Evolutionary conservation across 2,113 vertebrate genomes (phyloP), one percentile per base, ranked within the genome.

Genomic region (Neomonachus schauinslandi): DNA sequence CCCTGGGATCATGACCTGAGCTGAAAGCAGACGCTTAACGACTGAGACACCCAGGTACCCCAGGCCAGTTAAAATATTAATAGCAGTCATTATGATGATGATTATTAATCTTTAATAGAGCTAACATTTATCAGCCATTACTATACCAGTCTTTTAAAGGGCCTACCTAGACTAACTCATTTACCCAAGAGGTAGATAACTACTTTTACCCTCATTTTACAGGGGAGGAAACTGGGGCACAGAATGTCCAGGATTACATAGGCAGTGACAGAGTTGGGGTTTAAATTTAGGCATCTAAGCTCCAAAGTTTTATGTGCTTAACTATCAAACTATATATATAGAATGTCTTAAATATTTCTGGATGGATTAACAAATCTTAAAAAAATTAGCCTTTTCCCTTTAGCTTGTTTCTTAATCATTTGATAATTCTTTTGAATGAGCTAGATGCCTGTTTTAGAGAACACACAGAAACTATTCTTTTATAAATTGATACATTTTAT

Each of bases 81-180:
- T 81, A 74, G 21, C 59, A 71, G 71, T 92, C 89, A 63, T 33
- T 65, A 15, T 69, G 16, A 53, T 53, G 3, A 80, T 80, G 42
- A 42, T 72, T 39, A 69, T 53, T 39, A 77, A 77, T 91, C 22
- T 11, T 39, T 86, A 92, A 26, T 55, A 59, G 46, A 51, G 13
- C 28, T 93, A 79, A 79, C 42, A 55, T 85, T 85, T 95, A 36
- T 85, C 42, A 89, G 33, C 69, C 46, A 59, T 83, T 97, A 61
- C 15, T 67, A 46, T 88, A 28, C 46, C 21, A 49, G 8, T 91
- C 51, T 94, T 89, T 55, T 84, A 92, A 88, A 51, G 24, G 42
- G 36, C 46, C 6, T 94, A 46, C 22, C 1, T 57, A 51, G n/a
- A 31, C 53, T 92, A 89, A 82, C 59, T 89, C 11, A 33, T 86